phyloP scores from a whole-genome alignment of 2,797 vertebrate species.

The Cyclopterus lumpus region DNA sequence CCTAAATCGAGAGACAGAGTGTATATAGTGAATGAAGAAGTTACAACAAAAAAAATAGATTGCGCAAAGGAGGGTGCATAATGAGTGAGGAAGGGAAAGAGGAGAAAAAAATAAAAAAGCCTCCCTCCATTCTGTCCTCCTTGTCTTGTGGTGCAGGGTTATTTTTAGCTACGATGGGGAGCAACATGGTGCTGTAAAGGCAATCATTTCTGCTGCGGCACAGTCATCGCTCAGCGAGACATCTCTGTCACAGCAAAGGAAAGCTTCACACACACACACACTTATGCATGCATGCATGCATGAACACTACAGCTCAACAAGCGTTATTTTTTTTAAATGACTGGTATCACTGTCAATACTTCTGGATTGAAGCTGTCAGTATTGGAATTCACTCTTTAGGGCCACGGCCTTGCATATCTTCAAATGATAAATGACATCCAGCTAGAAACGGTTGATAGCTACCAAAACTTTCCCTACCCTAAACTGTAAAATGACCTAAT shows the following conservation, averaged over 20 bases:
- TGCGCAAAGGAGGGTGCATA: constrained; percentile 52
- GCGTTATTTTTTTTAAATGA: constrained; percentile 8
- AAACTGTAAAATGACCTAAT: neutral
- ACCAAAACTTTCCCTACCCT: neutral
- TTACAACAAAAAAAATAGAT: constrained; percentile 43
- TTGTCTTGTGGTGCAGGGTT: constrained; percentile 73
- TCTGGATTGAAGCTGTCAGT: constrained; percentile 3
- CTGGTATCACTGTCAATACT: constrained; percentile 12
- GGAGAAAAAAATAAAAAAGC: constrained; percentile 24
- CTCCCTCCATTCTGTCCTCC: constrained; percentile 58
- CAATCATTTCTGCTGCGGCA: constrained; percentile 76
- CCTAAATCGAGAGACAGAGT: constrained; percentile 55
- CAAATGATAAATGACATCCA: constrained; percentile 7
- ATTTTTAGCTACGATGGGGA: constrained; percentile 82
- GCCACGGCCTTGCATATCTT: neutral
- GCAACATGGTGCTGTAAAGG: constrained; percentile 78
- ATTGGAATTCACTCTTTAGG: neutral
- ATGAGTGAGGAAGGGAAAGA: constrained; percentile 40
- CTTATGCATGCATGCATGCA: neutral
- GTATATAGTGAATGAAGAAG: constrained; percentile 66
- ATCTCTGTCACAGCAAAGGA: constrained; percentile 66
- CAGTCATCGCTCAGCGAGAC: constrained; percentile 69
- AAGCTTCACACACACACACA: constrained; percentile 25
- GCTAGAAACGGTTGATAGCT: constrained; percentile 1
- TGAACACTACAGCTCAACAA: constrained; percentile 14